Conservation (phyloP, 2,888 invertebrate species). For the Xestia xanthographa region DNA sequence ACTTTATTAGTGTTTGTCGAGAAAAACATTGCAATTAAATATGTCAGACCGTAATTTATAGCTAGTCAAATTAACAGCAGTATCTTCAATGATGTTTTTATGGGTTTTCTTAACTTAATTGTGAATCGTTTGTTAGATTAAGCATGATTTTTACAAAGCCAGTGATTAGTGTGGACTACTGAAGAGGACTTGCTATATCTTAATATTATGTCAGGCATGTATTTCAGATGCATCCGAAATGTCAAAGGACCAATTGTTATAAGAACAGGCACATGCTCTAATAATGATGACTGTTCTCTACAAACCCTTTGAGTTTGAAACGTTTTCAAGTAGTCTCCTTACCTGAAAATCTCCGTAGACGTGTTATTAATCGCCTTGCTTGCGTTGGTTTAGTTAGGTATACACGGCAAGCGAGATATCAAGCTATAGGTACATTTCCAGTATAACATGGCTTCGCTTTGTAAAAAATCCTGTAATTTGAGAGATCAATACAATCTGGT, state of each 20-base stretch:
- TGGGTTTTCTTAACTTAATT: constrained; percentile 21
- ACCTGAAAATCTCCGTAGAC: neutral
- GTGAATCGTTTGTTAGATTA: constrained; percentile 12
- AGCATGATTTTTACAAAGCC: neutral
- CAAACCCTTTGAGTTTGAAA: neutral
- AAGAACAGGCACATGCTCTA: neutral
- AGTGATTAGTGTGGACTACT: neutral
- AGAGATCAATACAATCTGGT: too few relatives aligned
- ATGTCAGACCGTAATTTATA: constrained; percentile 26
- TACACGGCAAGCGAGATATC: too few relatives aligned
- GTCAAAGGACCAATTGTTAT: neutral
- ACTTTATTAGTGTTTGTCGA: constrained; percentile 42
- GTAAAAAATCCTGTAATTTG: too few relatives aligned
- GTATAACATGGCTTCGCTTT: too few relatives aligned
- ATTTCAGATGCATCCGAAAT: neutral
- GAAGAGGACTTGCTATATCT: neutral
- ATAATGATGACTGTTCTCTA: neutral
- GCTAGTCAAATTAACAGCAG: constrained; percentile 24
- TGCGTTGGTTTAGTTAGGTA: neutral
- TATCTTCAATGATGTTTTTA: constrained; percentile 21
- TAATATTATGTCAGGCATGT: neutral
- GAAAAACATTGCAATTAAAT: constrained; percentile 43
- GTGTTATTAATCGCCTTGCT: neutral
- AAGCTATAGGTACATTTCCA: too few relatives aligned
- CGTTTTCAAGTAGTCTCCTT: neutral